Evolutionary conservation across 2,113 vertebrate species (phyloP), one percentile per base, ranked within the genome.

Genomic region (Mus spicilegus): DNA sequence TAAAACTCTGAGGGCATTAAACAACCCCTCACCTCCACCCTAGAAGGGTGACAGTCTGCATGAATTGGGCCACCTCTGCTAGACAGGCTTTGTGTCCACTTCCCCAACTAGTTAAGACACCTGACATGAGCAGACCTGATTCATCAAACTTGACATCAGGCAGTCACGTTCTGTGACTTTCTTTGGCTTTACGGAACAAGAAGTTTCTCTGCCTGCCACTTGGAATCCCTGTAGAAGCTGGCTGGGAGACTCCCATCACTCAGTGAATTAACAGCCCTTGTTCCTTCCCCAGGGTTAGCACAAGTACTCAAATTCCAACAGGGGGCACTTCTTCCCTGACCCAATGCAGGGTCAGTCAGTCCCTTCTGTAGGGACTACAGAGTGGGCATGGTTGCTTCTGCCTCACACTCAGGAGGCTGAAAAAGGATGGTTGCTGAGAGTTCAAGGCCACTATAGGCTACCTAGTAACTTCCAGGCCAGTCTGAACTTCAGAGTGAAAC

Each of bases 1-100:
- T 22, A 63, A 46, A 76, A 24, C 14, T 65, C 42, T 28, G 28
- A 12, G 0, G 11, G 28, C 0, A 0, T n/a, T 17, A 2, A n/a
- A n/a, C 6, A 1, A 54, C 11, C 9, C 51, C 9, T 49, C 49
- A 0, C 56, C 19, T 22, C 12, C 16, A 26, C 19, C 58, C 54
- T 19, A 17, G 39, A 30, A 72, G 51, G 26, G 2, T 19, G 13
- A 42, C 88, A 65, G 12, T 17, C 65, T 8, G 24, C 28, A 49
- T 22, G 42, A 49, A 24, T 3, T 10, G 1, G 1, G 11, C 46
- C 67, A 69, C 42, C 20, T 36, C 51, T 4, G 14, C 16, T 3
- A 51, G 46, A 51, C 56, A 61, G 16, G 65, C 30, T 69, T 54
- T 5, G 1, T 8, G 13, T 20, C 39, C 5, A 13, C 19, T 11